Percentiles rank a stretch among this genome's conserved stretches.
phyloP scores from a whole-genome alignment of 2,113 vertebrate species.

The Terrapene triunguis region DNA sequence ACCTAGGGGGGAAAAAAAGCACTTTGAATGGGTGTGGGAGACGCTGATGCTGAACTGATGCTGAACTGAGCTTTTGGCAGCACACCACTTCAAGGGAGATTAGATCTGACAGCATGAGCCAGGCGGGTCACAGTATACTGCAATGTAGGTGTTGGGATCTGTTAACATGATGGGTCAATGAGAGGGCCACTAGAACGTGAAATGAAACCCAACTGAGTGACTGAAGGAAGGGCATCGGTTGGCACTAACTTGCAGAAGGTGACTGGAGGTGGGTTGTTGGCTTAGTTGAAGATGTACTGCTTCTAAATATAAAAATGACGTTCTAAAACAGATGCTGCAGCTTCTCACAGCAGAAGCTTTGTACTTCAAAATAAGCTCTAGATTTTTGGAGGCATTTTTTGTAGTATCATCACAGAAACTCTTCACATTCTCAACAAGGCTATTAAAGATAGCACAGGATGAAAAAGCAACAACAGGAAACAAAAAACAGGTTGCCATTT shows the following conservation, averaged over 20 bases:
- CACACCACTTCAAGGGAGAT: not conserved
- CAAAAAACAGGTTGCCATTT: not conserved
- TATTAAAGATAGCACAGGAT: not conserved
- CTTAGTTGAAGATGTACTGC: not conserved
- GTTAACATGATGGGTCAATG: not conserved
- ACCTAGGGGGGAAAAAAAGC: not conserved
- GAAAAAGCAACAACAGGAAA: not conserved
- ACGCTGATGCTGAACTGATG: not conserved
- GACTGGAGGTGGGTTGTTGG: slow-evolving; percentile 21
- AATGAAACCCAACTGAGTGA: not conserved
- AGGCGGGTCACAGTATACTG: not conserved
- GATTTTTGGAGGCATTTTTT: not conserved
- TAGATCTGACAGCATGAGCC: not conserved
- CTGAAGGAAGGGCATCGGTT: not conserved
- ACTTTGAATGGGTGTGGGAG: not conserved
- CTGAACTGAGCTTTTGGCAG: not conserved
- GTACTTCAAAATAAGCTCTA: slow-evolving; percentile 20
- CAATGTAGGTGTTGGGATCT: not conserved
- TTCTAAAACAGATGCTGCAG: slow-evolving; percentile 54
- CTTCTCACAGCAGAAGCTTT: slow-evolving; percentile 47
- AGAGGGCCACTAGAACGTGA: not conserved
- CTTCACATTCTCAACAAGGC: slow-evolving; percentile 6
- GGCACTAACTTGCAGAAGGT: slow-evolving; percentile 2
- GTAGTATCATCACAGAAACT: not conserved
- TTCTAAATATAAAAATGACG: slow-evolving; percentile 56